These are phyloP conservation scores for Ischnura elegans DNA, from an alignment of 2,888 invertebrate genomes.

Conservation along the genomic window DNA sequence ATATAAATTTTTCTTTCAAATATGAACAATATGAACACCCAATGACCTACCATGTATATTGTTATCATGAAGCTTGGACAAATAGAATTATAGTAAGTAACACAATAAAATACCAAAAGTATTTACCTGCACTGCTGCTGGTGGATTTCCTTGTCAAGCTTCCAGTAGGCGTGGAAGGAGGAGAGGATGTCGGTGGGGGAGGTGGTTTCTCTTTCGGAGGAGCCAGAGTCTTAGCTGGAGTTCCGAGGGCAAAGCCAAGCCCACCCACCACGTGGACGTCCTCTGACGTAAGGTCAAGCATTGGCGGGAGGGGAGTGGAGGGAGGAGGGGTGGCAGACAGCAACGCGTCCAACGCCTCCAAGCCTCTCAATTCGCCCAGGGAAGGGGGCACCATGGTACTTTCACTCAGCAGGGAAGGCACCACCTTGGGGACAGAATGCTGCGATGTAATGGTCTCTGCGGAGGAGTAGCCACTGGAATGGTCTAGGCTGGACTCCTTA, in stretches of 20 bases:
- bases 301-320: conserved; percentile 51
- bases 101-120: neutral
- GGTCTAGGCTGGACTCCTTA: conserved; percentile 47
- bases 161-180: conserved; percentile 56
- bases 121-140: conserved; percentile 38
- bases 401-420: conserved; percentile 43
- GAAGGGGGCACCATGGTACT: conserved; percentile 55
- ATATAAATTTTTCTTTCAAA: too few relatives aligned
- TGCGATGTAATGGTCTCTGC: conserved; percentile 26
- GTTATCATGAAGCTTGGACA: too few relatives aligned
- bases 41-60: too few relatives aligned
- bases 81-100: neutral
- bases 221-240: conserved; percentile 83
- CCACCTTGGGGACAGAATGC: conserved; percentile 1
- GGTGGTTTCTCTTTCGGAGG: conserved; percentile 94
- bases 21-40: too few relatives aligned
- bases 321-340: conserved; percentile 38
- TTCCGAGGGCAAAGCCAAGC: conserved; percentile 79
- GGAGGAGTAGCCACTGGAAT: conserved; percentile 32
- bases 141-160: conserved; percentile 51
- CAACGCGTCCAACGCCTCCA: conserved; percentile 53
- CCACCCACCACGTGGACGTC: conserved; percentile 70
- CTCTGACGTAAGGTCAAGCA: conserved; percentile 44
- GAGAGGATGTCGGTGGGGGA: conserved; percentile 83
- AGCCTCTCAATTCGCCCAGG: conserved; percentile 45